Conservation (phyloP, 2,888 invertebrate genomes). For the Holacanthella duospinosa region DNA sequence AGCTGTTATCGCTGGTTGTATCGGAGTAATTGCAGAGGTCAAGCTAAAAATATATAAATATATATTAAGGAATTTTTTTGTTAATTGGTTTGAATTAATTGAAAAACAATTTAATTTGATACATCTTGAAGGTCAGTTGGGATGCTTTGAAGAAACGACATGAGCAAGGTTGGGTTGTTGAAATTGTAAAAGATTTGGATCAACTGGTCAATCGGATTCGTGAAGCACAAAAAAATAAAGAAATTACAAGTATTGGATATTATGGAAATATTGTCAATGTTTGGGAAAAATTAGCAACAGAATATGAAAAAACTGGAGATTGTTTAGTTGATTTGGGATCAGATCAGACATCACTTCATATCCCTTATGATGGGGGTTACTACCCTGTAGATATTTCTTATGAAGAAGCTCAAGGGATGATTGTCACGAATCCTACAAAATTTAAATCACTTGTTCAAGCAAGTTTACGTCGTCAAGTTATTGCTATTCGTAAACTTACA, state of each 20-base stretch:
- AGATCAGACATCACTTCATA: slow-evolving; percentile 54
- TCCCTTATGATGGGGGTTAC: slow-evolving; percentile 52
- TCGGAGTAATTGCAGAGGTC: slow-evolving; percentile 53
- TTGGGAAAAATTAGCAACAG: slow-evolving; percentile 47
- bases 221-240: slow-evolving; percentile 38
- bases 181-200: slow-evolving; percentile 45
- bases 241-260: slow-evolving; percentile 48
- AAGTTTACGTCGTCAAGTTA: slow-evolving; percentile 49
- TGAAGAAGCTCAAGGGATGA: slow-evolving; percentile 45
- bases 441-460: slow-evolving; percentile 48
- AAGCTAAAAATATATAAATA: too few relatives aligned
- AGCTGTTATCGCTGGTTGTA: slow-evolving; percentile 50
- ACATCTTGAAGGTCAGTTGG: slow-evolving; percentile 37
- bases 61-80: background rate
- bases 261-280: slow-evolving; percentile 46
- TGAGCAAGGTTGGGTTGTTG: slow-evolving; percentile 51
- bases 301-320: slow-evolving; percentile 46
- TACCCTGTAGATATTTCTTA: slow-evolving; percentile 48
- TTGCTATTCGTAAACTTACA: slow-evolving; percentile 48
- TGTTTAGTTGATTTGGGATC: slow-evolving; percentile 51
- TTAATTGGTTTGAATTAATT: background rate
- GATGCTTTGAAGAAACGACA: slow-evolving; percentile 45
- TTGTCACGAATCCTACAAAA: slow-evolving; percentile 44
- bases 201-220: slow-evolving; percentile 42
- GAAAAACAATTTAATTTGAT: too few relatives aligned